phyloP scores from a whole-genome alignment of 2,888 invertebrate species.

The Homarus gammarus region DNA sequence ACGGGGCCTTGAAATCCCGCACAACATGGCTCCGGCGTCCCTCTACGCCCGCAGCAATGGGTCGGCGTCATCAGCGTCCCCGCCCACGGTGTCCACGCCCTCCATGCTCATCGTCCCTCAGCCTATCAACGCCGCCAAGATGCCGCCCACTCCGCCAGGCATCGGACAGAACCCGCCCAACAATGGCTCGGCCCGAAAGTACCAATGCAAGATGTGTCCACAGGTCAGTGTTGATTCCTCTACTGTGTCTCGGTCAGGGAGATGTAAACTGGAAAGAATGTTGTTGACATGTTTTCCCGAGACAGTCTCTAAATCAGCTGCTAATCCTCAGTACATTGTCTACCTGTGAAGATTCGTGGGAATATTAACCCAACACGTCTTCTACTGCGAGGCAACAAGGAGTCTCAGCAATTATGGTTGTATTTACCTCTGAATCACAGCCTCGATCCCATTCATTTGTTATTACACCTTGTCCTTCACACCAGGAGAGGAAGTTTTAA shows the following conservation, averaged over 20 bases:
- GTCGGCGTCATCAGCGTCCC: constrained; percentile 73
- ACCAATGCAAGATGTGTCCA: constrained; percentile 77
- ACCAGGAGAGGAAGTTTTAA: too few relatives aligned
- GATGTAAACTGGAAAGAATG: not conserved
- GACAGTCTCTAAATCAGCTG: too few relatives aligned
- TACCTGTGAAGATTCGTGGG: too few relatives aligned
- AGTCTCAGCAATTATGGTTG: too few relatives aligned
- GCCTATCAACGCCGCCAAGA: constrained; percentile 76
- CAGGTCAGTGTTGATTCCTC: constrained; percentile 64
- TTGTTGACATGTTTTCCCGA: too few relatives aligned
- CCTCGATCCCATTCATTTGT: too few relatives aligned
- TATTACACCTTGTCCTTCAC: too few relatives aligned
- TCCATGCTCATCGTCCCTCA: constrained; percentile 76
- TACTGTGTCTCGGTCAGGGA: not conserved
- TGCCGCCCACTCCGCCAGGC: constrained; percentile 74
- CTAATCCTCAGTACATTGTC: too few relatives aligned
- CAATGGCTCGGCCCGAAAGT: constrained; percentile 73
- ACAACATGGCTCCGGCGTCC: constrained; percentile 72
- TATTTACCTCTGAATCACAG: too few relatives aligned
- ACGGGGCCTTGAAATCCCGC: constrained; percentile 62
- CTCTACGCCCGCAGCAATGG: constrained; percentile 75
- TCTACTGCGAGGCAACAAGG: too few relatives aligned
- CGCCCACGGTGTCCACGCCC: constrained; percentile 75
- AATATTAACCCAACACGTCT: too few relatives aligned
- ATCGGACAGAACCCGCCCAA: constrained; percentile 71